phyloP scores from a whole-genome alignment of 2,113 vertebrate genomes.

The Sminthopsis crassicaudata region DNA sequence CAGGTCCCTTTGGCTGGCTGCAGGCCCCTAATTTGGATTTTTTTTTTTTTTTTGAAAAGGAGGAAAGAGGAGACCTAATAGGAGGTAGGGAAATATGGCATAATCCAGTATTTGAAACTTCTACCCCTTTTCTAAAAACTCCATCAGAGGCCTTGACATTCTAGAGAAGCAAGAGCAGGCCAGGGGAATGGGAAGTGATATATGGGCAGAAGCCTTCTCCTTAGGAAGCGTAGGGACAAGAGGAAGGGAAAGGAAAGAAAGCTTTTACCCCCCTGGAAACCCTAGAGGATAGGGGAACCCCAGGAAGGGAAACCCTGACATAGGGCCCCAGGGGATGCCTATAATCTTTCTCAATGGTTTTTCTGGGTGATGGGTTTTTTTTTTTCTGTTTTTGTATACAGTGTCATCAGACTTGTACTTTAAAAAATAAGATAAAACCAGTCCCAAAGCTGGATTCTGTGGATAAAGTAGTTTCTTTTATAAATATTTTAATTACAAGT shows the following conservation, averaged over 20 bases:
- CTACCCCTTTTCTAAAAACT: constrained; percentile 33
- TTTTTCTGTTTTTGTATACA: constrained; percentile 75
- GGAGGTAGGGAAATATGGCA: constrained; percentile 19
- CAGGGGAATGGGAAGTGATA: constrained; percentile 51
- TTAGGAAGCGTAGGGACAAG: constrained; percentile 7
- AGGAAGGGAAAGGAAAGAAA: constrained; percentile 28
- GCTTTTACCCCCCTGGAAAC: background rate
- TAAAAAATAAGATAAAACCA: constrained; percentile 81
- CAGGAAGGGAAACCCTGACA: constrained; percentile 18
- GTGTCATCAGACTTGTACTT: constrained; percentile 82
- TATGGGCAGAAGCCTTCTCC: constrained; percentile 15
- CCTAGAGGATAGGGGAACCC: background rate
- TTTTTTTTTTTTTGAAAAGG: background rate
- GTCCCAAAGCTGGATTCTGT: constrained; percentile 79
- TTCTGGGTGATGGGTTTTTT: constrained; percentile 52
- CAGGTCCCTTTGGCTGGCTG: background rate
- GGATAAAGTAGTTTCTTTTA: constrained; percentile 85
- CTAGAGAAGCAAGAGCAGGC: background rate
- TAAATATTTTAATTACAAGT: constrained; percentile 88
- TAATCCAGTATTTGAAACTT: constrained; percentile 26
- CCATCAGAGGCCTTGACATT: constrained; percentile 11
- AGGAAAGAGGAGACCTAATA: background rate
- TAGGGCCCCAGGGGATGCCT: background rate
- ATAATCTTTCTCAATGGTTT: constrained; percentile 48
- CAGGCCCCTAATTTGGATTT: background rate